Evolutionary conservation across 2,888 invertebrate species (phyloP).

Genomic region (Octonoba sinensis): DNA sequence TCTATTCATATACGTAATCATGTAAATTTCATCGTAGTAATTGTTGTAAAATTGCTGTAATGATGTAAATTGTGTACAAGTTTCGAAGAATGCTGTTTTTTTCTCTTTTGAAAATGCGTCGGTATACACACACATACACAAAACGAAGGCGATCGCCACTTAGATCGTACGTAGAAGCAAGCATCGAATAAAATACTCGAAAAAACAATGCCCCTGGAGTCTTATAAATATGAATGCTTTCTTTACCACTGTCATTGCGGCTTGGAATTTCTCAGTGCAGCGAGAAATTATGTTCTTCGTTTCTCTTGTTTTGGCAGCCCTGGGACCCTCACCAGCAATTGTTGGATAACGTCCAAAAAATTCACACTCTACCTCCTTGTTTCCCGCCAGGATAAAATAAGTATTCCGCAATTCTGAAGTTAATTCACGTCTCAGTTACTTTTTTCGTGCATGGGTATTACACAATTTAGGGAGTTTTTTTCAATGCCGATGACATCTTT

Average conservation of each 20-base stretch:
- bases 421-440: constrained; percentile 7
- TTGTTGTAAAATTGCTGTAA: too few species aligned
- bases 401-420: constrained; percentile 15
- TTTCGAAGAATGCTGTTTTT: too few species aligned
- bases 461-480: constrained; percentile 2
- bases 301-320: constrained; percentile 8
- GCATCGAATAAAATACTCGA: too few species aligned
- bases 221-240: constrained; percentile 48
- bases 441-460: constrained; percentile 1
- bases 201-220: neutral
- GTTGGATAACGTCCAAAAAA: neutral
- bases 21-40: too few species aligned
- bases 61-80: too few species aligned
- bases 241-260: constrained; percentile 10
- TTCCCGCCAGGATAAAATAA: constrained; percentile 8
- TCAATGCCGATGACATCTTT: neutral
- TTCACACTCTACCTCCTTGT: neutral
- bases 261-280: constrained; percentile 20
- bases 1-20: too few species aligned
- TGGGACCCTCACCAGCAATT: neutral
- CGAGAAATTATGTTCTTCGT: neutral
- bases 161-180: too few species aligned
- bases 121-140: too few species aligned
- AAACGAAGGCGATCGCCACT: too few species aligned
- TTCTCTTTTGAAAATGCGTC: too few species aligned